Evolutionary conservation across 2,888 invertebrate species (phyloP).

Genomic region (Brachyptera putata): DNA sequence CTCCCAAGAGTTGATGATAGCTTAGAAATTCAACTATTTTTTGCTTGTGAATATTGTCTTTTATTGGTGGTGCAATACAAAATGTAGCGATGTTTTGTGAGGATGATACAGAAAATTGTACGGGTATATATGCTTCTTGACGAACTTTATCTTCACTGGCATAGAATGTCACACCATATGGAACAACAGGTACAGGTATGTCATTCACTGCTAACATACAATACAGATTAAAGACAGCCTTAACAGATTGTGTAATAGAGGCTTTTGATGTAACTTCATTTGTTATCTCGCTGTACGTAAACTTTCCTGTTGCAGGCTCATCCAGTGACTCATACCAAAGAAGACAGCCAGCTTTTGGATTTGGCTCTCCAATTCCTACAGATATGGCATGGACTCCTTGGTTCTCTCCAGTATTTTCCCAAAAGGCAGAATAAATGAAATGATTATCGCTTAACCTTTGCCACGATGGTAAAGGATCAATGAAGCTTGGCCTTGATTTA

Average conservation of each 20-base stretch:
- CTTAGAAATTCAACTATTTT: conserved; percentile 62
- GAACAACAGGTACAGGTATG: conserved; percentile 32
- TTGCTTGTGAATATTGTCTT: conserved; percentile 51
- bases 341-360: conserved; percentile 58
- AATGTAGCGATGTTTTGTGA: conserved; percentile 49
- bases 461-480: conserved; percentile 58
- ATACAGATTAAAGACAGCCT: conserved; percentile 49
- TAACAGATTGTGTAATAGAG: conserved; percentile 49
- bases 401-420: conserved; percentile 46
- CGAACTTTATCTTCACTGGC: conserved; percentile 34
- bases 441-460: conserved; percentile 59
- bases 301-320: conserved; percentile 58
- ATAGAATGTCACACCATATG: conserved; percentile 41
- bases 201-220: conserved; percentile 48
- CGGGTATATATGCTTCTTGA: conserved; percentile 34
- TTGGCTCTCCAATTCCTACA: conserved; percentile 50
- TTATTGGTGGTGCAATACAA: conserved; percentile 59
- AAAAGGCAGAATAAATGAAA: conserved; percentile 64
- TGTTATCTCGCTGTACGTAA: conserved; percentile 52
- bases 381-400: conserved; percentile 58
- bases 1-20: conserved; percentile 62
- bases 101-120: conserved; percentile 29
- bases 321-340: conserved; percentile 59
- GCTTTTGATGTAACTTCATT: conserved; percentile 47
- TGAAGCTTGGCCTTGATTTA: conserved; percentile 4